phyloP scores from a whole-genome alignment of 2,888 invertebrate genomes.

The Drosophila incognita region DNA sequence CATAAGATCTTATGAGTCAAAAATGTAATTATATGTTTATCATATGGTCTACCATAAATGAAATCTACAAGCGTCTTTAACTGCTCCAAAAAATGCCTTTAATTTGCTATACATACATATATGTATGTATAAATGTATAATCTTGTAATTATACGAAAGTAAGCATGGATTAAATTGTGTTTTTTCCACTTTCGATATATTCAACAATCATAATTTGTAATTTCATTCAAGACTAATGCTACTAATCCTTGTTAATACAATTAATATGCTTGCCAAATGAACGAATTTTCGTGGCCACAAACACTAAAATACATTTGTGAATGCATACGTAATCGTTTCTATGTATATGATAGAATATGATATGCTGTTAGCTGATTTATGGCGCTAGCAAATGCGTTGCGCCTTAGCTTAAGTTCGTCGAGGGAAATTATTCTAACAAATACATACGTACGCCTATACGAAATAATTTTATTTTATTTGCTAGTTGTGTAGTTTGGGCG shows the following conservation, averaged over 20 bases:
- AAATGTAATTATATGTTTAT: neutral
- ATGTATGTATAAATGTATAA: neutral
- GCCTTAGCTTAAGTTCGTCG: conserved; percentile 33
- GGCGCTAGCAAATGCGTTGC: conserved; percentile 61
- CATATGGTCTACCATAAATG: neutral
- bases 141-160: neutral
- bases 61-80: neutral
- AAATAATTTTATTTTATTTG: conserved; percentile 53
- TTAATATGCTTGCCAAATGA: conserved; percentile 40
- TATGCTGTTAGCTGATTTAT: conserved; percentile 64
- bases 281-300: conserved; percentile 46
- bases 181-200: neutral
- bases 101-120: neutral
- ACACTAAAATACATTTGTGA: conserved; percentile 25
- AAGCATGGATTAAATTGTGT: neutral
- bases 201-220: conserved; percentile 4
- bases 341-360: conserved; percentile 51
- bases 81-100: neutral
- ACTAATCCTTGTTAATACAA: conserved; percentile 3
- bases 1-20: no score
- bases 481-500: conserved; percentile 35
- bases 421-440: conserved; percentile 34
- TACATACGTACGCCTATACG: conserved; percentile 9
- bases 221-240: conserved; percentile 1
- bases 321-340: conserved; percentile 46